A percentile compares a stretch with the other conserved stretches of the same genome.
Conservation (phyloP, 2,797 vertebrate genomes). For the Threskiornis aethiopicus region DNA sequence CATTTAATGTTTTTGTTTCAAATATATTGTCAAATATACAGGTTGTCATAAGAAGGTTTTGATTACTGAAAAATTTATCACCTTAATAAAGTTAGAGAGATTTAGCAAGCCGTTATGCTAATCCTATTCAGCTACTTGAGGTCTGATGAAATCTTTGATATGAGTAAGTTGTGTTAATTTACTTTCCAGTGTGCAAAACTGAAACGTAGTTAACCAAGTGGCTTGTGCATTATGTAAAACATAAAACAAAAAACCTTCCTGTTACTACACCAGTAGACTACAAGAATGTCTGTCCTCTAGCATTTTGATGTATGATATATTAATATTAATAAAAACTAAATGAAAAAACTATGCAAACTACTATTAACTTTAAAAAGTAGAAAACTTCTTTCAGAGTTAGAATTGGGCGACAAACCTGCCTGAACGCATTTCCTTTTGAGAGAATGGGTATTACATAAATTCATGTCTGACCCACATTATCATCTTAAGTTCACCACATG, state of each 20-base stretch:
- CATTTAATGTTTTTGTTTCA: background rate
- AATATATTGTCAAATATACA: background rate
- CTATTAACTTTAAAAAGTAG: background rate
- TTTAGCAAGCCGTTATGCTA: background rate
- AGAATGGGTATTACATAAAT: background rate
- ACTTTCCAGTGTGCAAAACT: background rate
- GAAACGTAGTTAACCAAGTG: slow-evolving; percentile 14
- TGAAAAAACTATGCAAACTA: background rate
- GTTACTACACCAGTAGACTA: background rate
- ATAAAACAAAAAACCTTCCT: background rate
- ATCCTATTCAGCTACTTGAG: background rate
- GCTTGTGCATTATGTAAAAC: background rate
- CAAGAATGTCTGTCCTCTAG: background rate
- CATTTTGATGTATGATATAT: background rate
- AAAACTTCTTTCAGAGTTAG: background rate
- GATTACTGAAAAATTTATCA: background rate
- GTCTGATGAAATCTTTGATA: background rate
- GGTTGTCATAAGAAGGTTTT: background rate
- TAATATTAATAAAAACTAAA: background rate
- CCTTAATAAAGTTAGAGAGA: background rate
- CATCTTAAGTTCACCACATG: background rate
- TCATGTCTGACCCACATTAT: background rate
- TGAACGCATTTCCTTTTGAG: background rate
- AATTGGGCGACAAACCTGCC: background rate
- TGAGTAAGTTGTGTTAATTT: background rate